These are phyloP conservation scores for Sminthurides aquaticus DNA, from an alignment of 2,888 invertebrate species.

Conservation along the genomic window DNA sequence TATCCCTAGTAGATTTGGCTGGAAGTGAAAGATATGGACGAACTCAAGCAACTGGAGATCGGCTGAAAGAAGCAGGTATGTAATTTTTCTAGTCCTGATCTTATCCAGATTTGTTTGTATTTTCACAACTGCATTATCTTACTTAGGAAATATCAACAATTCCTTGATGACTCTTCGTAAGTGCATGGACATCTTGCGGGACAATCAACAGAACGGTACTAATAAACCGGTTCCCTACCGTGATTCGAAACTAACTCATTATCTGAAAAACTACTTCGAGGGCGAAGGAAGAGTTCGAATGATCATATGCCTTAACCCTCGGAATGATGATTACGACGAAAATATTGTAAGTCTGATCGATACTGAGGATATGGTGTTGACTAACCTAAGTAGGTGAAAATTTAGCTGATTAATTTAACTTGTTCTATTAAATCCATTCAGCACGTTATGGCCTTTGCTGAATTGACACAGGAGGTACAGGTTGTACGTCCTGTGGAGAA, in stretches of 20 bases:
- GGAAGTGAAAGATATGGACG: slow-evolving; percentile 90
- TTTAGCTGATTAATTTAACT: slow-evolving; percentile 2
- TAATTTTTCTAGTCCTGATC: slow-evolving; percentile 1
- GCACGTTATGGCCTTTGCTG: slow-evolving; percentile 95
- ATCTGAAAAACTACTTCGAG: slow-evolving; percentile 96
- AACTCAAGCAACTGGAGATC: slow-evolving; percentile 76
- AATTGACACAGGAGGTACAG: slow-evolving; percentile 91
- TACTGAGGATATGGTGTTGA: neutral
- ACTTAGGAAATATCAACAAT: slow-evolving; percentile 86
- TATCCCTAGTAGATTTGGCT: slow-evolving; percentile 94
- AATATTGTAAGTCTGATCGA: slow-evolving; percentile 59
- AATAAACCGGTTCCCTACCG: slow-evolving; percentile 86
- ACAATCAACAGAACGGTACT: slow-evolving; percentile 64
- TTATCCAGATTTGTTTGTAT: neutral
- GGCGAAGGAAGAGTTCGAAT: slow-evolving; percentile 92
- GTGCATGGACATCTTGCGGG: slow-evolving; percentile 82
- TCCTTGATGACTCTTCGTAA: slow-evolving; percentile 87
- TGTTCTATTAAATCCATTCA: slow-evolving; percentile 46
- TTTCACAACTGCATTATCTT: slow-evolving; percentile 3
- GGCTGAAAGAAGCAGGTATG: slow-evolving; percentile 59
- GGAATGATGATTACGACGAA: slow-evolving; percentile 87
- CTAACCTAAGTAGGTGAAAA: too few relatives aligned
- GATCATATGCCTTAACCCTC: slow-evolving; percentile 94
- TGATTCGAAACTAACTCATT: slow-evolving; percentile 85
- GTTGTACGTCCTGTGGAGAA: slow-evolving; percentile 60